A percentile compares a stretch with the other conserved stretches of the same genome.
phyloP scores from a whole-genome alignment of 2,797 vertebrate species.

The Etheostoma nigrum region DNA sequence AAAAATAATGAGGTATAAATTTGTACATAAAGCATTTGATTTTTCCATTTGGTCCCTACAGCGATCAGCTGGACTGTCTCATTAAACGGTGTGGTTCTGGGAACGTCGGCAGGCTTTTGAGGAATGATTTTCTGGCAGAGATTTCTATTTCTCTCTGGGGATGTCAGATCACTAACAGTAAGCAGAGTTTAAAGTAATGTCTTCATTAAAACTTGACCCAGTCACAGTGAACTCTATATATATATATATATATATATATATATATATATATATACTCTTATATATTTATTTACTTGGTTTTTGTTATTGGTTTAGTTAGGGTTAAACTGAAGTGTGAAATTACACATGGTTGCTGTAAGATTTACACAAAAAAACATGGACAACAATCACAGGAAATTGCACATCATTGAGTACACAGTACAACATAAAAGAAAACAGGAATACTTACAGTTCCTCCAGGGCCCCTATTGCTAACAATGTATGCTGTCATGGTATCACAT shows the following conservation, averaged over 20 bases:
- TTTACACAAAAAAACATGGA: not conserved
- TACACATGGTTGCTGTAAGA: conserved; percentile 5
- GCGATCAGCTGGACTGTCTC: conserved; percentile 40
- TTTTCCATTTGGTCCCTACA: conserved; percentile 40
- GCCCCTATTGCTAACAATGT: not conserved
- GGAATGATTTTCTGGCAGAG: conserved; percentile 45
- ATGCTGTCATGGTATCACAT: not conserved
- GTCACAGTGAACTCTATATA: not conserved
- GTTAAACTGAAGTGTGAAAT: not conserved
- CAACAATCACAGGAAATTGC: not conserved
- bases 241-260: too few species aligned
- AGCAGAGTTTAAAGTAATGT: conserved; percentile 25
- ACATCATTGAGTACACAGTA: not conserved
- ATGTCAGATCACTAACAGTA: conserved; percentile 31
- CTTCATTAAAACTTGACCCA: conserved; percentile 5
- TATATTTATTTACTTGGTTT: not conserved
- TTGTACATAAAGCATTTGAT: conserved; percentile 26
- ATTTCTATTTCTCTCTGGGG: conserved; percentile 35
- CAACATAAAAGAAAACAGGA: not conserved
- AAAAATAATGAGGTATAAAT: conserved; percentile 44
- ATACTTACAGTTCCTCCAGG: not conserved
- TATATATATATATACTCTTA: too few species aligned
- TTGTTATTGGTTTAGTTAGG: not conserved
- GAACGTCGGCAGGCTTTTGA: conserved; percentile 36
- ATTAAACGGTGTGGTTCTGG: conserved; percentile 48